Base-by-base conservation (phyloP, 2,113 vertebrate genomes). In the Rhodinocichla rosea region DNA sequence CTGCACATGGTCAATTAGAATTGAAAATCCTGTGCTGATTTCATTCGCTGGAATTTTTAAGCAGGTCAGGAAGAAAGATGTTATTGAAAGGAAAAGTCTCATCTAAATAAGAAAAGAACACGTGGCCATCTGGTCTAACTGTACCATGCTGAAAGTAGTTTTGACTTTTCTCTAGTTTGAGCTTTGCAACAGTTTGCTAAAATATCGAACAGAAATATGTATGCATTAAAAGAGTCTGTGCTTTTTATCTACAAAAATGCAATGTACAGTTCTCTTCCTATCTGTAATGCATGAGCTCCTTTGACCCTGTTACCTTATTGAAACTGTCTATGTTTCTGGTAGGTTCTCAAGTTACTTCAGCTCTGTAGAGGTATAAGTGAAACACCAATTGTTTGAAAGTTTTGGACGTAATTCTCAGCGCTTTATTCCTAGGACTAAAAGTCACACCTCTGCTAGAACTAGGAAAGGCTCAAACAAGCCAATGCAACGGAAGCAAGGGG, bases 1-100 rank as follows among this genome's bases (percentile, higher is more conserved):
- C 97, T 97, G 97, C 98, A 98, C 98, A 97, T 97, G 98, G 97
- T 96, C 97, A 98, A 98, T 98, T 98, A 98, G 98, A 98, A 98
- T 98, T 98, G 98, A 98, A 98, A 98, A 98, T 98, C 97, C 97
- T 98, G 96, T 94, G 97, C 97, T 98, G 97, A 98, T 98, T 98
- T 98, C 98, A 98, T 98, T 98, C 96, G 87, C 96, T 98, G 97
- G 97, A 98, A 98, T 98, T 98, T 98, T 98, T 98, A 98, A 98
- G 98, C 97, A 98, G 98, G 97, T 98, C 97, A 97, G 97, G 97
- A 98, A 98, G 98, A 98, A 98, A 98, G 98, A 98, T 98, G 98
- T 98, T 98, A 98, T 98, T 98, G 98, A 98, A 98, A 98, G 97
- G 98, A 98, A 98, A 97, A 98, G 92, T 98, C 98, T 98, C 98